phyloP scores from a whole-genome alignment of 1,140 invertebrate genomes.

The Ceratina australensis region DNA sequence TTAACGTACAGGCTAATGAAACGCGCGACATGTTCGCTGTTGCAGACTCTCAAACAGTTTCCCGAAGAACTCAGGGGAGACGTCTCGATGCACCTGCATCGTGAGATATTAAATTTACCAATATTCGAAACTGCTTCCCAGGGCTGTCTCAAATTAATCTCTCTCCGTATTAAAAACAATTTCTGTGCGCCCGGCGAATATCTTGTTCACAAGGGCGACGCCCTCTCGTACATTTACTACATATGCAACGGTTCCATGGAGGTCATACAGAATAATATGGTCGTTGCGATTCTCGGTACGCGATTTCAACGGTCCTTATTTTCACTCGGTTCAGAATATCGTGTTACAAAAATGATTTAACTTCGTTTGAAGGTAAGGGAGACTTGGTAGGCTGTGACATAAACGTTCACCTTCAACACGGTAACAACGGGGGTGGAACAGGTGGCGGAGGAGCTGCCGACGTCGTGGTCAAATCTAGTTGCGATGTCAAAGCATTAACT shows the following conservation, averaged over 20 bases:
- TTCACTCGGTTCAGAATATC: not conserved
- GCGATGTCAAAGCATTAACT: conserved; percentile 95
- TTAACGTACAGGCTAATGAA: not conserved
- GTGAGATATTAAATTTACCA: conserved; percentile 95
- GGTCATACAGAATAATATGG: conserved; percentile 98
- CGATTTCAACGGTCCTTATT: too few species aligned
- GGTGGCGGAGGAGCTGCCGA: conserved; percentile 81
- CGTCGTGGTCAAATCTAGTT: conserved; percentile 93
- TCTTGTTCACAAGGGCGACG: conserved; percentile 97
- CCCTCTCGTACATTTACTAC: conserved; percentile 97
- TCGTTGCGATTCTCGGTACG: conserved; percentile 97
- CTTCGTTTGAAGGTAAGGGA: conserved; percentile 88
- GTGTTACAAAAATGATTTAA: not conserved
- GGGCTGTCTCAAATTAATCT: conserved; percentile 95
- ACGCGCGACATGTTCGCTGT: conserved; percentile 23
- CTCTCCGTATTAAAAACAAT: conserved; percentile 93
- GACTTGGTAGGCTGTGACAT: conserved; percentile 98
- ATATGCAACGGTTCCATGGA: conserved; percentile 99
- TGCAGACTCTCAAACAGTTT: conserved; percentile 96
- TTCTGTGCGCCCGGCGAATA: conserved; percentile 98
- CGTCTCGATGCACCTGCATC: conserved; percentile 96
- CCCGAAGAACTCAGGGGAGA: conserved; percentile 96
- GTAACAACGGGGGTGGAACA: conserved; percentile 76
- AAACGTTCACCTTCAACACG: conserved; percentile 85
- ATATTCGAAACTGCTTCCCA: conserved; percentile 96